Percentiles rank a stretch among this genome's conserved stretches.
Evolutionary conservation across 1,140 invertebrate species (phyloP).

Genomic region (Calephelis nemesis): DNA sequence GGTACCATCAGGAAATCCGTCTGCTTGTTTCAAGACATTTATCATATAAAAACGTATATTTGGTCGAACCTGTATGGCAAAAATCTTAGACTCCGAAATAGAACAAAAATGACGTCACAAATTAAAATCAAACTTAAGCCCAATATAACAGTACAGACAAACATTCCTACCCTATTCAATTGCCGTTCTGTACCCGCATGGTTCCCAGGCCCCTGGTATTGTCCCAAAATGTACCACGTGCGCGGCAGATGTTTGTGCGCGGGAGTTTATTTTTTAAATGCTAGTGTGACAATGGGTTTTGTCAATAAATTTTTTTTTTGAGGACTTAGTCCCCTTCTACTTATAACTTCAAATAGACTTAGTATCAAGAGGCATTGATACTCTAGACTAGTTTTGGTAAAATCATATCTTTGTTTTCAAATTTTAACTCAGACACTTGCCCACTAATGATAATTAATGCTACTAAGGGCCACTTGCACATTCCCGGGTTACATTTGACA

Average conservation of each 20-base stretch:
- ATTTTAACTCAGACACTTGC: too few relatives aligned
- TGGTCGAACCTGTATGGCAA: too few relatives aligned
- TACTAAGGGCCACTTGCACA: too few relatives aligned
- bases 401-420: too few relatives aligned
- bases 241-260: constrained; percentile 43
- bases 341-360: neutral
- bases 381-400: too few relatives aligned
- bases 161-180: constrained; percentile 32
- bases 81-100: neutral
- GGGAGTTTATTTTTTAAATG: constrained; percentile 41
- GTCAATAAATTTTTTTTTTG: neutral
- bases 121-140: constrained; percentile 7
- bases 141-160: constrained; percentile 9
- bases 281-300: constrained; percentile 30
- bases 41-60: too few relatives aligned
- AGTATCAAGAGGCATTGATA: too few relatives aligned
- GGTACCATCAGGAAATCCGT: too few relatives aligned
- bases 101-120: neutral
- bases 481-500: too few relatives aligned
- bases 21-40: too few relatives aligned
- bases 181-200: constrained; percentile 42
- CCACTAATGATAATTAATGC: too few relatives aligned
- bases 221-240: constrained; percentile 46
- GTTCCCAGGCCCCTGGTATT: constrained; percentile 44
- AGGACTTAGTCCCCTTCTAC: neutral